Conservation (phyloP, 2,797 vertebrate species). For the Eidolon dupreanum region DNA sequence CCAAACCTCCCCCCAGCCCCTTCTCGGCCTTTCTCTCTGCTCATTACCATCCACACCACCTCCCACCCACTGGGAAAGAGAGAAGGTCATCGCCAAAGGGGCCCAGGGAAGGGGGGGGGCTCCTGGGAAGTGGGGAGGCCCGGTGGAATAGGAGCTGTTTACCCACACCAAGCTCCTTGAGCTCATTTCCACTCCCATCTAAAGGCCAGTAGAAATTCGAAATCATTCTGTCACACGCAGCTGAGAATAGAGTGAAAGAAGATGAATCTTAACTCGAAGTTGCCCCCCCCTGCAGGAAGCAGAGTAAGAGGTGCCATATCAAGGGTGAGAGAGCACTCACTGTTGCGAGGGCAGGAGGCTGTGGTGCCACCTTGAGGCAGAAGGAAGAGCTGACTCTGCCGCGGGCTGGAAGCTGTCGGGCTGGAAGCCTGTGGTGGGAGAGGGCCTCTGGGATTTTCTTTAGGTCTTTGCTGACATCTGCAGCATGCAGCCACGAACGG, state of each 20-base stretch:
- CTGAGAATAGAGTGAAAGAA: neutral
- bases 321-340: neutral
- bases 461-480: neutral
- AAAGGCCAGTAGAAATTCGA: slow-evolving; percentile 27
- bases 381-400: neutral
- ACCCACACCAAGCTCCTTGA: slow-evolving; percentile 4
- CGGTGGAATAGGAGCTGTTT: slow-evolving; percentile 27
- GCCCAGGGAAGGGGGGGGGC: slow-evolving; percentile 19
- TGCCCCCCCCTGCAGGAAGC: neutral
- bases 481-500: neutral
- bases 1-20: slow-evolving; percentile 79
- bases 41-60: slow-evolving; percentile 75
- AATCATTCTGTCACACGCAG: neutral
- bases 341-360: neutral
- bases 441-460: neutral
- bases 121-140: neutral
- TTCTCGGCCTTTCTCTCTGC: slow-evolving; percentile 73
- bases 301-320: neutral
- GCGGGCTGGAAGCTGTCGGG: neutral
- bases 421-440: neutral
- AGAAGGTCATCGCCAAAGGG: slow-evolving; percentile 71
- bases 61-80: slow-evolving; percentile 69
- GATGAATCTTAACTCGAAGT: neutral
- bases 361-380: neutral
- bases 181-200: slow-evolving; percentile 31